Conservation (phyloP, 2,888 invertebrate species). For the Conomelus anceps region DNA sequence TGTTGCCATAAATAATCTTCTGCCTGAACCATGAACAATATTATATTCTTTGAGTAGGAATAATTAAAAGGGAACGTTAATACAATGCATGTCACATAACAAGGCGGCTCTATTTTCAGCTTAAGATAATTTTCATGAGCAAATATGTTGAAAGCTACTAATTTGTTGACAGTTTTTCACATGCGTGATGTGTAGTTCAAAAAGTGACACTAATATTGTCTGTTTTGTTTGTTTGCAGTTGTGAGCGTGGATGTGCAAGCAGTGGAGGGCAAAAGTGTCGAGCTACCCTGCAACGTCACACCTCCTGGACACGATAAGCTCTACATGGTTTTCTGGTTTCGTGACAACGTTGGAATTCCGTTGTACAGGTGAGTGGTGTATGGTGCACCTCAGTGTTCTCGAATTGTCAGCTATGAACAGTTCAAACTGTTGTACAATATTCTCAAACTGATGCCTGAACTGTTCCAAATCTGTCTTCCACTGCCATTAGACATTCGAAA, state of each 20-base stretch:
- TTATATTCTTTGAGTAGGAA: too few relatives aligned
- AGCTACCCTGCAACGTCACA: constrained; percentile 79
- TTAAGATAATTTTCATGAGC: too few relatives aligned
- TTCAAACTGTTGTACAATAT: not conserved
- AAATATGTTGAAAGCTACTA: too few relatives aligned
- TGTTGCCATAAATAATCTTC: too few relatives aligned
- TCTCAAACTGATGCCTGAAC: not conserved
- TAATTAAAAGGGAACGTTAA: too few relatives aligned
- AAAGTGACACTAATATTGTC: not conserved
- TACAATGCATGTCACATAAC: too few relatives aligned
- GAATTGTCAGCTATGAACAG: not conserved
- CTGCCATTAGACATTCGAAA: too few relatives aligned
- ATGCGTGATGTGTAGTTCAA: not conserved
- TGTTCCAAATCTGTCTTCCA: not conserved
- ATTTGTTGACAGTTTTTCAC: too few relatives aligned
- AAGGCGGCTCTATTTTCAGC: too few relatives aligned
- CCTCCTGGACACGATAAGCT: constrained; percentile 77
- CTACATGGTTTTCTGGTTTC: constrained; percentile 89
- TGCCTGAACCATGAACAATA: too few relatives aligned
- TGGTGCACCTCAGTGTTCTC: constrained; percentile 33
- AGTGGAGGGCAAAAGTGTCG: constrained; percentile 79
- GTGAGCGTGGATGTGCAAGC: constrained; percentile 76
- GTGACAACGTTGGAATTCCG: constrained; percentile 78
- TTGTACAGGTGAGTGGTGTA: constrained; percentile 78
- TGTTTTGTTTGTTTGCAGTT: constrained; percentile 48